phyloP scores from a whole-genome alignment of 1,140 invertebrate genomes.

The Mesaphorura yosii region DNA sequence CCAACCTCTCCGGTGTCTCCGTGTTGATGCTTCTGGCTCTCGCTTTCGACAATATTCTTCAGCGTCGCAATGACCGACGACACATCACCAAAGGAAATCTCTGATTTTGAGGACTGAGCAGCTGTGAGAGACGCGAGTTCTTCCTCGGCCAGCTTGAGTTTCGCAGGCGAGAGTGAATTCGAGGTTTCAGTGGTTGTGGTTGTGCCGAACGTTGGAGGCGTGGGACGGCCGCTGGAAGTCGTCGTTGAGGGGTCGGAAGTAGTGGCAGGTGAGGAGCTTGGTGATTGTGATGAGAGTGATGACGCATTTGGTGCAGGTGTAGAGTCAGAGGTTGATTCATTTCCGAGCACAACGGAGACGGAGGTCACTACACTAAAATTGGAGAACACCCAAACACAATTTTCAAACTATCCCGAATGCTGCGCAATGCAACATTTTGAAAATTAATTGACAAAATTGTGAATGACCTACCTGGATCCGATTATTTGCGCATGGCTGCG shows the following conservation, averaged over 20 bases:
- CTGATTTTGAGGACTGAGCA: background rate
- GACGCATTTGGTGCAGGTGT: conserved; percentile 3
- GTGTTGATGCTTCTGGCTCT: conserved; percentile 22
- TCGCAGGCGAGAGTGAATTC: too few relatives aligned
- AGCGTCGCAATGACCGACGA: conserved; percentile 22
- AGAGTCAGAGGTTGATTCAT: conserved; percentile 9
- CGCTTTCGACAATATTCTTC: conserved; percentile 26
- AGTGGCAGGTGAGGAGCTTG: too few relatives aligned
- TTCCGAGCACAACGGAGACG: conserved; percentile 19
- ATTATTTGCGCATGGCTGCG: too few relatives aligned
- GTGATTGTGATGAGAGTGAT: background rate
- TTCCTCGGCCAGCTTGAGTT: background rate
- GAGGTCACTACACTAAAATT: conserved; percentile 27
- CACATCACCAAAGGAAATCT: conserved; percentile 13
- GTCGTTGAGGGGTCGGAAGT: background rate
- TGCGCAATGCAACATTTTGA: background rate
- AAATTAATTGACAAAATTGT: too few relatives aligned
- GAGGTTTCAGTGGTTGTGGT: too few relatives aligned
- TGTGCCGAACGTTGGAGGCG: background rate
- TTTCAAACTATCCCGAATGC: background rate
- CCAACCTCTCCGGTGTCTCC: too few relatives aligned
- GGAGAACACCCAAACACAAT: background rate
- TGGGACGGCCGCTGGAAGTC: too few relatives aligned
- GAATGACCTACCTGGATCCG: too few relatives aligned
- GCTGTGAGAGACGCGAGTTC: background rate